Conservation (phyloP, 2,888 invertebrate genomes). For the Acronicta alni region DNA sequence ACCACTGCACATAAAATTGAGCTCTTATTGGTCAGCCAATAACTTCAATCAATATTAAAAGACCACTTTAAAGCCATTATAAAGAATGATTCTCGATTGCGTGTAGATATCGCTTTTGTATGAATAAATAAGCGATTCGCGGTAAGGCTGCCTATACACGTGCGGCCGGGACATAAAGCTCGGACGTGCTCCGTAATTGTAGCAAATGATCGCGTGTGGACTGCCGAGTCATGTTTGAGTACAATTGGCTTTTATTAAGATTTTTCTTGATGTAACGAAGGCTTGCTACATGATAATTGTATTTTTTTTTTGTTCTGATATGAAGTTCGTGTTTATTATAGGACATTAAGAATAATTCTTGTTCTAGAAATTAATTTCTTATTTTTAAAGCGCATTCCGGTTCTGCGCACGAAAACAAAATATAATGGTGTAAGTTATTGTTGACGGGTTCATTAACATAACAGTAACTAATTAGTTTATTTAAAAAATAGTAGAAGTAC, state of each 20-base stretch:
- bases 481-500: too few species aligned
- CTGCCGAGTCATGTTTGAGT: conserved; percentile 49
- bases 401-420: too few species aligned
- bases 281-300: conserved; percentile 25
- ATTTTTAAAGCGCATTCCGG: too few species aligned
- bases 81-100: conserved; percentile 55
- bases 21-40: conserved; percentile 40
- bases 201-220: conserved; percentile 61
- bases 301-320: conserved; percentile 11
- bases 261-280: conserved; percentile 51
- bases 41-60: conserved; percentile 57
- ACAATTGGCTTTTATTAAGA: conserved; percentile 55
- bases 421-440: too few species aligned
- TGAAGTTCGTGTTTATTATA: conserved; percentile 22
- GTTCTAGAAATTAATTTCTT: too few species aligned
- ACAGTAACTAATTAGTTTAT: too few species aligned
- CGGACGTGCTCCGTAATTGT: conserved; percentile 64
- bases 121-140: conserved; percentile 60
- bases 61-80: conserved; percentile 58
- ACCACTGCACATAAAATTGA: conserved; percentile 36
- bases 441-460: too few species aligned
- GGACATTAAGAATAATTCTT: background rate
- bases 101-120: conserved; percentile 58
- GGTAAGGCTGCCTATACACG: conserved; percentile 59
- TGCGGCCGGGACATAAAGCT: conserved; percentile 60